These are phyloP conservation scores for Anthopleura xanthogrammica DNA, from an alignment of 92 coral and sea anemone species.

Conservation along the genomic window DNA sequence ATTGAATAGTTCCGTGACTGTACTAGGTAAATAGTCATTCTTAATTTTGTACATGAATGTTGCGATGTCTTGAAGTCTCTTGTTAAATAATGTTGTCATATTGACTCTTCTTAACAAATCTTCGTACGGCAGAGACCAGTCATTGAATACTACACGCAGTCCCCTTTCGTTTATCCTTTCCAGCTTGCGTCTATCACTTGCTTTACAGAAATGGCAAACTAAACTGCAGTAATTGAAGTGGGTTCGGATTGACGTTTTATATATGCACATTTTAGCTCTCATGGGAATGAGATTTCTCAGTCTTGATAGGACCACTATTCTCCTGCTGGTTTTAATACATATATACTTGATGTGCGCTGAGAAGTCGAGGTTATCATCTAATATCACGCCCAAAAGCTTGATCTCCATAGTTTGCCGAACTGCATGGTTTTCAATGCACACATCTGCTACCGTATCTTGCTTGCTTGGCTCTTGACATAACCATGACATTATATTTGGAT, in stretches of 20 bases:
- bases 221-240: too few species aligned
- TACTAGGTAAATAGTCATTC: constrained; percentile 14
- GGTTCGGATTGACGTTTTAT: too few species aligned
- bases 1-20: constrained; percentile 22
- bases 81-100: constrained; percentile 30
- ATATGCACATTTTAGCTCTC: too few species aligned
- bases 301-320: neutral
- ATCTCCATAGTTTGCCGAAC: constrained; percentile 9
- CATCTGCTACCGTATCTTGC: constrained; percentile 2
- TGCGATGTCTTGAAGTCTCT: constrained; percentile 39
- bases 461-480: constrained; percentile 10
- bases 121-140: too few species aligned
- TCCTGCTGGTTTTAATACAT: neutral
- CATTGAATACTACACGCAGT: too few species aligned
- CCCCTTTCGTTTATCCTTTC: too few species aligned
- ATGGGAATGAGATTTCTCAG: neutral
- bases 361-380: neutral
- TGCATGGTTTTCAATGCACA: constrained; percentile 4
- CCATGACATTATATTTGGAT: constrained; percentile 34
- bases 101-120: constrained; percentile 6
- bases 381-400: constrained; percentile 19
- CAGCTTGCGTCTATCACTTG: too few species aligned
- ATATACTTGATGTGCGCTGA: neutral
- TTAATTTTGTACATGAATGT: constrained; percentile 37
- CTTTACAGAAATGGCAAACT: too few species aligned